Evolutionary conservation across 2,113 vertebrate genomes (phyloP).

Genomic region (Plecotus auritus): DNA sequence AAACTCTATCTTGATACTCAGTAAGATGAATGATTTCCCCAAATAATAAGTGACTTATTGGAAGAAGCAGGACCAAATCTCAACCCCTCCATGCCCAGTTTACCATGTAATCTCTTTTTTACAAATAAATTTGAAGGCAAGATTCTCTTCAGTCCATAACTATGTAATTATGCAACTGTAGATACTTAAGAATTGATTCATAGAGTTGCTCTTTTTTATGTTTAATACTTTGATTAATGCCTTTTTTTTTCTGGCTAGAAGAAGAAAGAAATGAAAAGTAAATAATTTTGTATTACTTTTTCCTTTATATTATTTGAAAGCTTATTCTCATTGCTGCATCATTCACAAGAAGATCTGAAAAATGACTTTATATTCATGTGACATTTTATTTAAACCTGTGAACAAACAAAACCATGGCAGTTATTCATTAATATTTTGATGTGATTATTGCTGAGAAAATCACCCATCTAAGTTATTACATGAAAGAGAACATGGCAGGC

Average conservation of each 20-base stretch:
- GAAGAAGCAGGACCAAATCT: neutral
- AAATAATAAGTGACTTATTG: neutral
- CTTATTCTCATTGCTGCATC: neutral
- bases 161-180: neutral
- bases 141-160: neutral
- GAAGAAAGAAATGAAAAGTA: constrained; percentile 7
- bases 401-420: constrained; percentile 30
- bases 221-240: constrained; percentile 35
- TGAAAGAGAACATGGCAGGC: neutral
- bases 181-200: neutral
- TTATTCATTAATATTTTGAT: constrained; percentile 47
- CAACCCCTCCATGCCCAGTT: neutral
- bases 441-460: constrained; percentile 41
- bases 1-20: neutral
- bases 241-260: neutral
- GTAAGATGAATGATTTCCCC: neutral
- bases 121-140: neutral
- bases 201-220: neutral
- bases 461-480: constrained; percentile 22
- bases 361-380: constrained; percentile 28
- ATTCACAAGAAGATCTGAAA: constrained; percentile 19
- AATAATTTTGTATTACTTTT: neutral
- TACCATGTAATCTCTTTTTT: neutral
- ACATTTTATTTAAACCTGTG: constrained; percentile 40
- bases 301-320: constrained; percentile 2